Percentiles rank a stretch among this genome's conserved stretches.
Evolutionary conservation across 53 echinoderm and acorn worm genomes (phyloP).

Genomic region (Crossaster papposus): DNA sequence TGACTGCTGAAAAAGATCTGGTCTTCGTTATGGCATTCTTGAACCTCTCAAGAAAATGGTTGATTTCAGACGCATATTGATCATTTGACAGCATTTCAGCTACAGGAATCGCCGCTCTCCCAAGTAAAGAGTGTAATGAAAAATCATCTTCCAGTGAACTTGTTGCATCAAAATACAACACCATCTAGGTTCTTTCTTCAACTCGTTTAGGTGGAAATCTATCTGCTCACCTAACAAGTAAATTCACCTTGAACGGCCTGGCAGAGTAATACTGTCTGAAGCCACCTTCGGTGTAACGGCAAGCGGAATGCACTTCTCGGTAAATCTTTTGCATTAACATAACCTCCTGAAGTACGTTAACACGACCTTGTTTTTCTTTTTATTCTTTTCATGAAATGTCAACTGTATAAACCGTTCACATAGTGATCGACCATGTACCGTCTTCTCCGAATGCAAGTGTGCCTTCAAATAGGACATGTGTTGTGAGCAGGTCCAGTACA

Average conservation of each 20-base stretch:
- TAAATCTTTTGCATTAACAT: slow-evolving; percentile 46
- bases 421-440: too few species aligned
- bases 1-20: background rate
- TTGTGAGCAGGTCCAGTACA: too few species aligned
- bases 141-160: slow-evolving; percentile 58
- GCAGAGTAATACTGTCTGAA: slow-evolving; percentile 59
- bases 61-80: slow-evolving; percentile 61
- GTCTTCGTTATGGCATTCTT: slow-evolving; percentile 42
- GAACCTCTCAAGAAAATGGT: slow-evolving; percentile 57
- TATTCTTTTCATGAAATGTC: too few species aligned
- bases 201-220: slow-evolving; percentile 27
- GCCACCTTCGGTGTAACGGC: slow-evolving; percentile 43
- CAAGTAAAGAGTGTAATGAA: slow-evolving; percentile 55
- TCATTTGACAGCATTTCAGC: slow-evolving; percentile 58
- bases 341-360: slow-evolving; percentile 44
- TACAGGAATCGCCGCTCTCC: slow-evolving; percentile 61
- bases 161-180: slow-evolving; percentile 59
- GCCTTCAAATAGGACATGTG: too few species aligned
- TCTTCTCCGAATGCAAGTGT: too few species aligned
- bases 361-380: slow-evolving; percentile 8
- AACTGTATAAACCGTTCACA: too few species aligned
- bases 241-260: slow-evolving; percentile 60
- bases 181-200: slow-evolving; percentile 21
- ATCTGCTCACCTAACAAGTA: slow-evolving; percentile 47
- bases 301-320: slow-evolving; percentile 26